Percentiles rank a stretch among this genome's conserved stretches.
phyloP scores from a whole-genome alignment of 2,113 vertebrate genomes.

The Motacilla alba region DNA sequence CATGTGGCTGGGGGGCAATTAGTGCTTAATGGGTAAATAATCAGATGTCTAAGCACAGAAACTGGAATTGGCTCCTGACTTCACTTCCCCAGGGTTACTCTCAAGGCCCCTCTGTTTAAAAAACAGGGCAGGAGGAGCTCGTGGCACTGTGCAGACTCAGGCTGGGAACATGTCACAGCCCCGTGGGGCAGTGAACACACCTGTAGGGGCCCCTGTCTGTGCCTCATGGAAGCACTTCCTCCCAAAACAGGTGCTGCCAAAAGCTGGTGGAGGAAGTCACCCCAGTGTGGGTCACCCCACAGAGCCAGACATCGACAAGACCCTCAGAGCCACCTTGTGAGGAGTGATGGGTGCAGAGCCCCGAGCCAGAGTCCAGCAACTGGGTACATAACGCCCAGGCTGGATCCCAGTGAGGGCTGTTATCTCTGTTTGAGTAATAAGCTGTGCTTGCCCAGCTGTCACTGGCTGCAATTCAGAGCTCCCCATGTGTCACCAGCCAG shows the following conservation, averaged over 20 bases:
- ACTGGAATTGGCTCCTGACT: rapidly evolving
- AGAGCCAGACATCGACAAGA: rapidly evolving
- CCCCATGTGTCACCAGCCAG: background rate
- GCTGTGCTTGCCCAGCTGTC: slow-evolving; percentile 12
- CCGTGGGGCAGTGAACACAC: rapidly evolving
- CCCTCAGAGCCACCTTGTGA: background rate
- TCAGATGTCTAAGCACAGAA: background rate
- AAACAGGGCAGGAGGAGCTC: background rate
- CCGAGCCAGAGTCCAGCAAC: background rate
- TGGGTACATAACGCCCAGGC: background rate
- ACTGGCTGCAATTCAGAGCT: background rate
- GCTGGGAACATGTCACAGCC: background rate
- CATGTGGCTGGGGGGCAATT: background rate
- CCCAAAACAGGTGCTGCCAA: background rate
- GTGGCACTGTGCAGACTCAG: background rate
- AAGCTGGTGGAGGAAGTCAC: background rate
- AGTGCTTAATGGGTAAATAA: background rate
- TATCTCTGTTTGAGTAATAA: slow-evolving; percentile 22
- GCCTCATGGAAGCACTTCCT: background rate
- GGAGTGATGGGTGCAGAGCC: background rate
- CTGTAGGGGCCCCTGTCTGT: background rate
- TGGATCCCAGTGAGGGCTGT: background rate
- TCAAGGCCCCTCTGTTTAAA: background rate
- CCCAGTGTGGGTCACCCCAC: background rate
- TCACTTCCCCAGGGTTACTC: background rate